These are phyloP conservation scores for Adela reaumurella DNA, from an alignment of 2,888 invertebrate genomes.

Conservation along the genomic window DNA sequence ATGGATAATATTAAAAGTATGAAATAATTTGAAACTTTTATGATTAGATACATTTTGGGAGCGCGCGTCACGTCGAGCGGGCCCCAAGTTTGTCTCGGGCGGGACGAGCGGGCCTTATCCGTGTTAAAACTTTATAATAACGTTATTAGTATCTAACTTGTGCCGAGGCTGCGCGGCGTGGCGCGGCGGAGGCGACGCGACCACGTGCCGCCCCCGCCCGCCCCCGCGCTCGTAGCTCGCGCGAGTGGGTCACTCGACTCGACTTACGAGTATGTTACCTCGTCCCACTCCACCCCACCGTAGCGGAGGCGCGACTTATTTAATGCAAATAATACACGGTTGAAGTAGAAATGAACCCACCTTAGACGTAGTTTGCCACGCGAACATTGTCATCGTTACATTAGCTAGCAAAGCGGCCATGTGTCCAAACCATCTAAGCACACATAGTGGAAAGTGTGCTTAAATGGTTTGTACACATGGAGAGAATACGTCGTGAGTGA, in stretches of 20 bases:
- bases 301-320: too few species aligned
- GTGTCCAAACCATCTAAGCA: too few species aligned
- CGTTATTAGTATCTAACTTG: conserved; percentile 1
- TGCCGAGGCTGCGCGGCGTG: conserved; percentile 23
- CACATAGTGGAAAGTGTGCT: too few species aligned
- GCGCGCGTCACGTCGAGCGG: background rate
- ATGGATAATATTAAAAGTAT: conserved; percentile 20
- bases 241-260: too few species aligned
- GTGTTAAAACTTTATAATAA: conserved; percentile 1
- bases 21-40: conserved; percentile 46
- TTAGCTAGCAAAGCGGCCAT: too few species aligned
- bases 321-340: too few species aligned
- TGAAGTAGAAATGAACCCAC: background rate
- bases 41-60: conserved; percentile 21
- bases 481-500: too few species aligned
- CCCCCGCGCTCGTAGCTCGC: background rate
- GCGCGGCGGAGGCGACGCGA: conserved; percentile 7
- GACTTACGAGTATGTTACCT: too few species aligned
- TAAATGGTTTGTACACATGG: too few species aligned
- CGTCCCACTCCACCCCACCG: too few species aligned
- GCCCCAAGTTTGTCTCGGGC: background rate
- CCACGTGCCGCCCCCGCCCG: background rate
- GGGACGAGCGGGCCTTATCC: background rate
- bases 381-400: too few species aligned
- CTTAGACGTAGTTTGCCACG: too few species aligned